Evolutionary conservation across 1,140 invertebrate species (phyloP).

Genomic region (Homarus americanus): DNA sequence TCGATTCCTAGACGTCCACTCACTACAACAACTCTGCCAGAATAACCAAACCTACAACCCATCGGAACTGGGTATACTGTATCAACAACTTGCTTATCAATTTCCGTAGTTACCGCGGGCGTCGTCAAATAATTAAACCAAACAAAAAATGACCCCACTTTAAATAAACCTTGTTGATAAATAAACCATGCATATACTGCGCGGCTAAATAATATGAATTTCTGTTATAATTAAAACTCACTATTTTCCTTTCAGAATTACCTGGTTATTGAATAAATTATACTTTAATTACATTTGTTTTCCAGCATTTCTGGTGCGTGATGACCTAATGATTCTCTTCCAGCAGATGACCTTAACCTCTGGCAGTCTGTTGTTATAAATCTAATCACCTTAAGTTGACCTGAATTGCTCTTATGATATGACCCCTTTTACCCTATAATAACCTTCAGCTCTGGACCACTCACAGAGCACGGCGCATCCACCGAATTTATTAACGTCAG

Average conservation of each 20-base stretch:
- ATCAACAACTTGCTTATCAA: not conserved
- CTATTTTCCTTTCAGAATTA: conserved; percentile 9
- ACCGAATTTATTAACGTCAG: not conserved
- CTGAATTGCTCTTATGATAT: not conserved
- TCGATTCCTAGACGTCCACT: not conserved
- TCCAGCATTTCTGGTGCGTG: not conserved
- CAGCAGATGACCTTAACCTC: not conserved
- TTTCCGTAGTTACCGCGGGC: not conserved
- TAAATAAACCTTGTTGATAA: conserved; percentile 12
- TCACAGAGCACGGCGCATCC: not conserved
- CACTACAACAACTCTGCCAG: conserved; percentile 2
- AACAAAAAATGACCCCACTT: not conserved
- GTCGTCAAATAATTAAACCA: not conserved
- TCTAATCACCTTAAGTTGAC: not conserved
- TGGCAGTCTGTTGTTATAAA: not conserved
- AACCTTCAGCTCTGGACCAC: not conserved
- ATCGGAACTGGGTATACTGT: conserved; percentile 9
- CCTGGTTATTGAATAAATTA: not conserved
- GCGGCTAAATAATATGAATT: conserved; percentile 21
- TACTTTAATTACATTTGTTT: not conserved
- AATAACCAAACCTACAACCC: conserved; percentile 15
- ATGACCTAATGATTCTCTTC: not conserved
- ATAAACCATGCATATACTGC: conserved; percentile 15
- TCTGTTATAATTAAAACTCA: conserved; percentile 13
- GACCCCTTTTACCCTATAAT: not conserved